Percentiles rank a stretch among this genome's conserved stretches.
These are phyloP conservation scores for Archaeoteleia sp. DNA, from an alignment of 2,888 invertebrate species.

Conservation along the genomic window DNA sequence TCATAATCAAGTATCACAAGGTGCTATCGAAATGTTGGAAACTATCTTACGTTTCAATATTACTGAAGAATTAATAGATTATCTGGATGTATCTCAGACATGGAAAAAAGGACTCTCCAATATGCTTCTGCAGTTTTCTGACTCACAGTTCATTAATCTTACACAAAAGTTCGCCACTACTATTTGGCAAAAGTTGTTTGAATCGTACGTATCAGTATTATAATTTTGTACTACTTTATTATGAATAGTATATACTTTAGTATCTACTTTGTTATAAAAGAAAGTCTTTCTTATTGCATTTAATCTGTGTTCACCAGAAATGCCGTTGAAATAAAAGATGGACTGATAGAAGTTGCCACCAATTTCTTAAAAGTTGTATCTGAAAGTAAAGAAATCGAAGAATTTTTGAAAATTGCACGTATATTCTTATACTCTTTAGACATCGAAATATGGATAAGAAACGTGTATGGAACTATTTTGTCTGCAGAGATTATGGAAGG, in stretches of 20 bases:
- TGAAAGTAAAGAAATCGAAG: constrained; percentile 12
- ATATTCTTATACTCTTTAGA: constrained; percentile 62
- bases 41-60: constrained; percentile 27
- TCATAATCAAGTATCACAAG: constrained; percentile 10
- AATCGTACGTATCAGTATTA: constrained; percentile 43
- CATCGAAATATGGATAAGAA: constrained; percentile 62
- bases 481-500: constrained; percentile 69
- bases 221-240: neutral
- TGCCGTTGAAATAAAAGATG: constrained; percentile 46
- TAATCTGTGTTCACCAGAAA: constrained; percentile 3
- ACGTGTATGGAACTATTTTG: constrained; percentile 62
- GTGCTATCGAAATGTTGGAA: constrained; percentile 29
- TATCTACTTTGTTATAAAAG: no score
- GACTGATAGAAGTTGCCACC: constrained; percentile 13
- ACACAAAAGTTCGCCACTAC: constrained; percentile 13
- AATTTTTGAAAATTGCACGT: constrained; percentile 54
- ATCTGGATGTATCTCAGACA: neutral
- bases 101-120: constrained; percentile 24
- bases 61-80: constrained; percentile 10
- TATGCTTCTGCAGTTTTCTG: constrained; percentile 22
- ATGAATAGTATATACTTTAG: constrained; percentile 3
- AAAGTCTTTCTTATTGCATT: neutral
- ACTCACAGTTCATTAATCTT: constrained; percentile 15
- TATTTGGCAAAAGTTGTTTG: constrained; percentile 24
- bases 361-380: constrained; percentile 24